phyloP scores from a whole-genome alignment of 2,888 invertebrate species.

The Microctonus hyperodae region DNA sequence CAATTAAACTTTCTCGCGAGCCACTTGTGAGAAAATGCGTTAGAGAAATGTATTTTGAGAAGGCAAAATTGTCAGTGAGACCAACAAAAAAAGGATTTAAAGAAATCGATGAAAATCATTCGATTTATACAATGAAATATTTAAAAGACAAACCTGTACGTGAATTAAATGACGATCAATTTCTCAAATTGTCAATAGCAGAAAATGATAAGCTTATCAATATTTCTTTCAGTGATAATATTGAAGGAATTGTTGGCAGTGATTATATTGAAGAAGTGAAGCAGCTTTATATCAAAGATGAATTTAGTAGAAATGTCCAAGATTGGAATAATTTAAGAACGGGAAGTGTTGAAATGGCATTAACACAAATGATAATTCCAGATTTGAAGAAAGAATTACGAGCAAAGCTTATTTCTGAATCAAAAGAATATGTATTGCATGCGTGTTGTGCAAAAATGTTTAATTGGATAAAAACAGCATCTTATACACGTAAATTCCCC shows the following conservation, averaged over 20 bases:
- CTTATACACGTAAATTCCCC: slow-evolving; percentile 75
- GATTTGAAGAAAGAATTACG: slow-evolving; percentile 87
- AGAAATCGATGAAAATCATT: slow-evolving; percentile 95
- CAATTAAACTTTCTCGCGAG: slow-evolving; percentile 90
- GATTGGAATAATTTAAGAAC: slow-evolving; percentile 94
- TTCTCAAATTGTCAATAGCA: slow-evolving; percentile 81
- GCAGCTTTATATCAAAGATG: slow-evolving; percentile 86
- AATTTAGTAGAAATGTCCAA: slow-evolving; percentile 91
- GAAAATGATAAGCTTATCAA: slow-evolving; percentile 82
- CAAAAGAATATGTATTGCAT: slow-evolving; percentile 84
- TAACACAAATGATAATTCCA: slow-evolving; percentile 88
- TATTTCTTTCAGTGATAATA: slow-evolving; percentile 76
- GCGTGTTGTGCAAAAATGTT: slow-evolving; percentile 86
- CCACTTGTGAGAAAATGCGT: slow-evolving; percentile 86
- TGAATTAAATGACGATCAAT: slow-evolving; percentile 89
- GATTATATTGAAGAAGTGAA: slow-evolving; percentile 91
- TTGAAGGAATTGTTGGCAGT: slow-evolving; percentile 78
- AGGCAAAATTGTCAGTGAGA: slow-evolving; percentile 80
- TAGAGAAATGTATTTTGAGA: slow-evolving; percentile 85
- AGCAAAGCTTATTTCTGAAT: slow-evolving; percentile 80
- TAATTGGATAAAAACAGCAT: slow-evolving; percentile 90
- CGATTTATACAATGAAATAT: slow-evolving; percentile 87
- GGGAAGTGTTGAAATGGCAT: slow-evolving; percentile 87
- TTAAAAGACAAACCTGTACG: slow-evolving; percentile 91
- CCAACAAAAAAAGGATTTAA: slow-evolving; percentile 93